A percentile compares a stretch with the other conserved stretches of the same genome.
These are phyloP conservation scores for Pipistrellus kuhlii DNA, from an alignment of 2,797 vertebrate genomes.

Conservation along the genomic window DNA sequence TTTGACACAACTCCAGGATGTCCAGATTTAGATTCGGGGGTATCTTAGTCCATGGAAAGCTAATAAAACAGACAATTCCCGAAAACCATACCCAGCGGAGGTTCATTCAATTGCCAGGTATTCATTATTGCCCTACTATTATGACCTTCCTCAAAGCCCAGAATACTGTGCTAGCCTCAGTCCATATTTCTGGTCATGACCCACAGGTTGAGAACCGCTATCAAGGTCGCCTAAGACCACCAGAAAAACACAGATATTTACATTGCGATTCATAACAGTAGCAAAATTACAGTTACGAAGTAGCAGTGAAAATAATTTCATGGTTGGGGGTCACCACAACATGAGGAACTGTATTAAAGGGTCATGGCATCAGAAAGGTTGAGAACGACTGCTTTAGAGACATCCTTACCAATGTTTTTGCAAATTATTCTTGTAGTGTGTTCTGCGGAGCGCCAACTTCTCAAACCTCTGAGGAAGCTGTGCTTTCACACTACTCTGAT, in stretches of 20 bases:
- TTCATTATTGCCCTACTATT: background rate
- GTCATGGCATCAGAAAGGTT: too few species aligned
- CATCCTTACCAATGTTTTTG: background rate
- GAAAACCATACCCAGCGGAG: background rate
- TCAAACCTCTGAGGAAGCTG: background rate
- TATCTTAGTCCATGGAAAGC: background rate
- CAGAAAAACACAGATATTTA: too few species aligned
- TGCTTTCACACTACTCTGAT: background rate
- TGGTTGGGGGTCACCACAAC: too few species aligned
- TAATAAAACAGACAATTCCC: background rate
- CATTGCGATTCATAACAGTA: too few species aligned
- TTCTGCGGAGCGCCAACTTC: background rate
- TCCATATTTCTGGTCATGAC: background rate
- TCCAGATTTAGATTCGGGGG: background rate
- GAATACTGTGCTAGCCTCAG: background rate
- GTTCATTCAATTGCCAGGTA: background rate
- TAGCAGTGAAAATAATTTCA: too few species aligned
- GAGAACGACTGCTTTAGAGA: background rate
- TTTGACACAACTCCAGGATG: background rate
- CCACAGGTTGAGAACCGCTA: too few species aligned
- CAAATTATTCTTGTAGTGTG: background rate
- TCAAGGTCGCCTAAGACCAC: too few species aligned
- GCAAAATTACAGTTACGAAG: too few species aligned
- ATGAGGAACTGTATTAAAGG: too few species aligned
- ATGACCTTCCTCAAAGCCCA: background rate